A percentile compares a stretch with the other conserved stretches of the same genome.
Conservation (phyloP, 2,113 vertebrate genomes). For the Speoplatyrhinus poulsoni region DNA sequence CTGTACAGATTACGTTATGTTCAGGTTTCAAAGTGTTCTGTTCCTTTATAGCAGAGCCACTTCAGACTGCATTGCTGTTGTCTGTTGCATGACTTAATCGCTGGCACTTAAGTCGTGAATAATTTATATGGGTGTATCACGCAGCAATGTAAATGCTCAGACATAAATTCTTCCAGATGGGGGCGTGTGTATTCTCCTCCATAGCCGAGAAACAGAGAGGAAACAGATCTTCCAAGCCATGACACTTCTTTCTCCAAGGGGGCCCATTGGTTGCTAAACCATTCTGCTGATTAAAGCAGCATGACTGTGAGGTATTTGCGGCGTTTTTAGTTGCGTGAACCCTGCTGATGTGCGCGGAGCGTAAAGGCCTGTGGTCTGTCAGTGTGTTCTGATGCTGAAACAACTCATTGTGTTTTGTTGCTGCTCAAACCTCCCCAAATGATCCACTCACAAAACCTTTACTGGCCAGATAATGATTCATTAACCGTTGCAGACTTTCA, state of each 20-base stretch:
- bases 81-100: neutral
- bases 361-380: neutral
- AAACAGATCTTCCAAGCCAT: constrained; percentile 36
- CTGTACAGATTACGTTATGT: constrained; percentile 17
- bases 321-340: constrained; percentile 34
- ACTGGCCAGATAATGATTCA: constrained; percentile 64
- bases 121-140: constrained; percentile 26
- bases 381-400: neutral
- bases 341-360: neutral
- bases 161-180: constrained; percentile 48
- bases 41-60: constrained; percentile 1
- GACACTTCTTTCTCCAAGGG: constrained; percentile 36
- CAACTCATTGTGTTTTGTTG: constrained; percentile 20
- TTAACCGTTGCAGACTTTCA: constrained; percentile 53
- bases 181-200: constrained; percentile 8
- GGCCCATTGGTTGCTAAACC: constrained; percentile 34
- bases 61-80: constrained; percentile 1
- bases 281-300: constrained; percentile 32
- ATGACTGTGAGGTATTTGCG: constrained; percentile 27
- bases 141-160: constrained; percentile 17
- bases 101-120: constrained; percentile 1
- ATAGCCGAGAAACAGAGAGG: constrained; percentile 8
- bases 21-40: constrained; percentile 18
- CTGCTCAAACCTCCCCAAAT: constrained; percentile 51
- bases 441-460: constrained; percentile 58